A percentile compares a stretch with the other conserved stretches of the same genome.
Evolutionary conservation across 2,797 vertebrate species (phyloP).

Genomic region (Okamejei kenojei): DNA sequence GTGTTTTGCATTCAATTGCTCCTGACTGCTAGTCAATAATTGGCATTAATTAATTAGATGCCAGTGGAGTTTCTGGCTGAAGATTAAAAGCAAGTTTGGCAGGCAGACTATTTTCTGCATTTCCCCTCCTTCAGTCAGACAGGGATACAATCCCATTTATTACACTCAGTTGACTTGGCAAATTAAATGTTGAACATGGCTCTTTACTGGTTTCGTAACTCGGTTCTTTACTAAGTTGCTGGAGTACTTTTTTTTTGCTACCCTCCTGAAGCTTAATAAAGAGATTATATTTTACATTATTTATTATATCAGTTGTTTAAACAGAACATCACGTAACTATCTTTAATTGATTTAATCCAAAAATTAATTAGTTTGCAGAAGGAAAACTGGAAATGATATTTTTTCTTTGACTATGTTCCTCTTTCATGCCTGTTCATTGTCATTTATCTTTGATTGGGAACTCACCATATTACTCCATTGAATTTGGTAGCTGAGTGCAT

Average conservation of each 20-base stretch:
- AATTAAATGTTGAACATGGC: slow-evolving; percentile 5
- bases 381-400: background rate
- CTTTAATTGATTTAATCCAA: background rate
- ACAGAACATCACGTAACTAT: background rate
- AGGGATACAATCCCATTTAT: background rate
- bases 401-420: background rate
- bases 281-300: background rate
- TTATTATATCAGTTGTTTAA: background rate
- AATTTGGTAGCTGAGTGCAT: background rate
- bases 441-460: background rate
- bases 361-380: background rate
- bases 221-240: background rate
- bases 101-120: background rate
- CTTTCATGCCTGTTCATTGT: background rate
- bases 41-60: background rate
- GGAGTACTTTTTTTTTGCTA: background rate
- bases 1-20: background rate
- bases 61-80: background rate
- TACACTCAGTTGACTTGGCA: background rate
- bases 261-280: background rate
- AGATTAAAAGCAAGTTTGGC: background rate
- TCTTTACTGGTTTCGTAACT: background rate
- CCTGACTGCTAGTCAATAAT: background rate
- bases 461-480: background rate
- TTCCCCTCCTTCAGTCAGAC: background rate